Base-by-base conservation (phyloP, 2,797 vertebrate species). In the Erithacus rubecula region DNA sequence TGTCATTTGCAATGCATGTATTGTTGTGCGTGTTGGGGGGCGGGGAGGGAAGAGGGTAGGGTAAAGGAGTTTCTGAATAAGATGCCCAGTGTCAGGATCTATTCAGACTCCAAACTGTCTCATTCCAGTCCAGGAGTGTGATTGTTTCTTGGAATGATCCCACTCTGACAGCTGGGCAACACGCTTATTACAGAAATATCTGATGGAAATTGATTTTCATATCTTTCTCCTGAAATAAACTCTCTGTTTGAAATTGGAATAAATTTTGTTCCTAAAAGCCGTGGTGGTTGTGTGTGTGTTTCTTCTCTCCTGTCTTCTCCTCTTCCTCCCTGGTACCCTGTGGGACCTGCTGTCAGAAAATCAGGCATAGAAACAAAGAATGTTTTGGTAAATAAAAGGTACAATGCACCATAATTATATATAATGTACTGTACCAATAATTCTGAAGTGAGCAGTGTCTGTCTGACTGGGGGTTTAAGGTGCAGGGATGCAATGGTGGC, bases 241-340 rank as follows among this genome's bases (percentile, higher is more conserved):
- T 99, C 98, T 99, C 98, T 99, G 99, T 99, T 99, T 99, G 99
- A 99, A 99, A 99, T 99, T 99, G 98, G 99, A 99, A 99, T 99
- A 99, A 99, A 99, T 99, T 98, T 98, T 98, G 98, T 99, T 99
- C 99, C 99, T 99, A 99, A 99, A 99, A 96, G 80, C 83, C 8
- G 20, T 76, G 87, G 55, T 93, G 81, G 71, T 88, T 44, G 8
- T 5, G 24, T 4, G 15, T 43, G 79, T 9, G 1, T 89, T 89
- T 72, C 84, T 95, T 92, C 82, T 12, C 30, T 59, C 16, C 29
- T 14, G 3, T 24, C 22, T 30, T n/a, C 30, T 59, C 32, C 37
- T 65, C 32, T 18, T 63, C 39, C 43, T 51, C 15, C 30, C 37
- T 46, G 34, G 34, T 24, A 3, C 26, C 67, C 51, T 11, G 27